Percentiles rank a stretch among this genome's conserved stretches.
These are phyloP conservation scores for Cavia aperea DNA, from an alignment of 2,113 vertebrate genomes.

Conservation along the genomic window DNA sequence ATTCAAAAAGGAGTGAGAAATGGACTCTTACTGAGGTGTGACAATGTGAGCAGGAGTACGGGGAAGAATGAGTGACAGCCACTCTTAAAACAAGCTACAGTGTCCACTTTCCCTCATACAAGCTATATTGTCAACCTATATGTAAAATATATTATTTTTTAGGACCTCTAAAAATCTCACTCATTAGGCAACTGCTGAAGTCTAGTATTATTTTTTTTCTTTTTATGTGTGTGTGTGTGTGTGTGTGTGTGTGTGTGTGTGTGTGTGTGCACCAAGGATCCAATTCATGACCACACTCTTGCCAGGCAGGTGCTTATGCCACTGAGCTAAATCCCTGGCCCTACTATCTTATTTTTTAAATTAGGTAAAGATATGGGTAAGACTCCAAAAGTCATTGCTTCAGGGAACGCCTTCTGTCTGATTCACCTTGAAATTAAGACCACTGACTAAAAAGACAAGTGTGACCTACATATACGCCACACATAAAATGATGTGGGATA, in stretches of 20 bases:
- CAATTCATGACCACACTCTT: too few species aligned
- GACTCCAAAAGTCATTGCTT: not conserved
- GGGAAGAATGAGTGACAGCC: not conserved
- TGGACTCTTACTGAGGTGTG: not conserved
- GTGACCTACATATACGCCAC: not conserved
- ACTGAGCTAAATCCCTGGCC: too few species aligned
- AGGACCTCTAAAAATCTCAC: not conserved
- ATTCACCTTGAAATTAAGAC: conserved; percentile 6
- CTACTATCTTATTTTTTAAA: not conserved
- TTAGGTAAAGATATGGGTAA: not conserved
- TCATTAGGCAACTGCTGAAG: not conserved
- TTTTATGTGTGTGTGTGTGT: too few species aligned
- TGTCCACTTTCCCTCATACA: not conserved
- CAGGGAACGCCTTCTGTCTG: not conserved
- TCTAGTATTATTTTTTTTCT: not conserved
- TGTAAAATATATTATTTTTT: not conserved
- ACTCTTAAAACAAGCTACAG: not conserved
- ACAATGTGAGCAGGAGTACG: not conserved
- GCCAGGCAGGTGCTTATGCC: too few species aligned
- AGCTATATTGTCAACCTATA: not conserved
- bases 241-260: too few species aligned
- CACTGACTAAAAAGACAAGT: not conserved
- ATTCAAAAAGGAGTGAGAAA: not conserved
- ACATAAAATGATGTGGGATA: not conserved
- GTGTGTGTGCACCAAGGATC: too few species aligned